These are phyloP conservation scores for Tinea pellionella DNA, from an alignment of 2,888 invertebrate genomes.

Conservation along the genomic window DNA sequence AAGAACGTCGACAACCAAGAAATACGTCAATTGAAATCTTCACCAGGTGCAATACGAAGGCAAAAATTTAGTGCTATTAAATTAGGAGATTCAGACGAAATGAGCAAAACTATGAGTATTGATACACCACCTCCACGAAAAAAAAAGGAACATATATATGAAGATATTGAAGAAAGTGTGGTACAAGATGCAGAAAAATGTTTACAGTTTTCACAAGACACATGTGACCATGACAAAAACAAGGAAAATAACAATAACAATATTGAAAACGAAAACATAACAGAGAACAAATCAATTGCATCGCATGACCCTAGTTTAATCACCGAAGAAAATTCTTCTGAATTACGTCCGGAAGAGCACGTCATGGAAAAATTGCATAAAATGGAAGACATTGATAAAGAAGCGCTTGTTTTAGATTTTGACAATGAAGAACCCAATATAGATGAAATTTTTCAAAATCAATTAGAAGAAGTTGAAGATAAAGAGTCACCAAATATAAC, in stretches of 20 bases:
- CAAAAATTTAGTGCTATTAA: conserved; percentile 63
- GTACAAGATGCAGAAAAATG: conserved; percentile 43
- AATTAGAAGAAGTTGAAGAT: conserved; percentile 41
- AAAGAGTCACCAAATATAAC: conserved; percentile 57
- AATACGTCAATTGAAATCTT: conserved; percentile 70
- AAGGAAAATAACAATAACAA: conserved; percentile 37
- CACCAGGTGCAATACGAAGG: conserved; percentile 71
- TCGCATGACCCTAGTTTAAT: conserved; percentile 62
- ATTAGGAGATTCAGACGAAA: conserved; percentile 60
- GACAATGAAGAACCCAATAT: conserved; percentile 54
- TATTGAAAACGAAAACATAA: conserved; percentile 46
- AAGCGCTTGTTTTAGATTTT: conserved; percentile 46
- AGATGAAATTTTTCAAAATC: conserved; percentile 55
- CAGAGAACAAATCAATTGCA: conserved; percentile 53
- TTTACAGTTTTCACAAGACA: conserved; percentile 58
- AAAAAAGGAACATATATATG: conserved; percentile 72
- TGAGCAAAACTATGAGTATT: conserved; percentile 54
- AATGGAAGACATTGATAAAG: conserved; percentile 38
- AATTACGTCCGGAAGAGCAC: conserved; percentile 44
- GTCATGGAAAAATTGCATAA: conserved; percentile 59
- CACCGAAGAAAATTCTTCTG: conserved; percentile 36
- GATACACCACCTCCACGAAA: conserved; percentile 54
- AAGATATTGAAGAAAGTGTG: conserved; percentile 68
- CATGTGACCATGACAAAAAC: conserved; percentile 37
- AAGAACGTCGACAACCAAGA: conserved; percentile 69